phyloP scores from a whole-genome alignment of 2,888 invertebrate genomes.

The Rhimphoctona megacephalus region DNA sequence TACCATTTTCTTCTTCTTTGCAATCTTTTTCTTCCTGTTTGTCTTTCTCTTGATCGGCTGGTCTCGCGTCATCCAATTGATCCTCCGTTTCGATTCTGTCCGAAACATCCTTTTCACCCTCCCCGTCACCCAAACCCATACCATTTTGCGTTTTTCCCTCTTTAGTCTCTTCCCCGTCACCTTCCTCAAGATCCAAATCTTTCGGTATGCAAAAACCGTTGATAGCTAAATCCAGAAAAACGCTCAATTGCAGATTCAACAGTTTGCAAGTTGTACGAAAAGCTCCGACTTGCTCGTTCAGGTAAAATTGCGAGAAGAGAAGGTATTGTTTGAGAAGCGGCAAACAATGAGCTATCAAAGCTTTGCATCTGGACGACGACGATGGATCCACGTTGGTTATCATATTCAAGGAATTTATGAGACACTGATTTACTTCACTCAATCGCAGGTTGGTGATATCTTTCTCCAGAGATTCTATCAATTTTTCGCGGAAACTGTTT shows the following conservation, averaged over 20 bases:
- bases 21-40: slow-evolving; percentile 90
- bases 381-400: slow-evolving; percentile 34
- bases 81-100: slow-evolving; percentile 96
- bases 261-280: slow-evolving; percentile 94
- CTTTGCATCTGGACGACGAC: slow-evolving; percentile 50
- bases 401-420: slow-evolving; percentile 80
- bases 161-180: slow-evolving; percentile 85
- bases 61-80: slow-evolving; percentile 95
- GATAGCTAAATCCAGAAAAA: slow-evolving; percentile 93
- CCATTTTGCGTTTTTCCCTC: slow-evolving; percentile 88
- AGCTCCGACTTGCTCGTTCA: slow-evolving; percentile 91
- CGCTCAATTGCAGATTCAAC: slow-evolving; percentile 91
- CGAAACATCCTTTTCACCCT: slow-evolving; percentile 97
- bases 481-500: slow-evolving; percentile 89
- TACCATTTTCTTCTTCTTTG: slow-evolving; percentile 95
- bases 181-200: slow-evolving; percentile 91
- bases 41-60: slow-evolving; percentile 91
- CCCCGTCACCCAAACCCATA: slow-evolving; percentile 96
- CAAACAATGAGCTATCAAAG: slow-evolving; percentile 85
- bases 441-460: slow-evolving; percentile 88
- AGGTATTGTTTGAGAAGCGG: slow-evolving; percentile 93
- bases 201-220: slow-evolving; percentile 97
- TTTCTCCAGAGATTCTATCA: slow-evolving; percentile 88
- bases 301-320: slow-evolving; percentile 91
- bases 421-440: slow-evolving; percentile 80